Evolutionary conservation across 2,113 vertebrate species (phyloP), one percentile per base, ranked within the genome.

Genomic region (Oreochromis tanganicae): DNA sequence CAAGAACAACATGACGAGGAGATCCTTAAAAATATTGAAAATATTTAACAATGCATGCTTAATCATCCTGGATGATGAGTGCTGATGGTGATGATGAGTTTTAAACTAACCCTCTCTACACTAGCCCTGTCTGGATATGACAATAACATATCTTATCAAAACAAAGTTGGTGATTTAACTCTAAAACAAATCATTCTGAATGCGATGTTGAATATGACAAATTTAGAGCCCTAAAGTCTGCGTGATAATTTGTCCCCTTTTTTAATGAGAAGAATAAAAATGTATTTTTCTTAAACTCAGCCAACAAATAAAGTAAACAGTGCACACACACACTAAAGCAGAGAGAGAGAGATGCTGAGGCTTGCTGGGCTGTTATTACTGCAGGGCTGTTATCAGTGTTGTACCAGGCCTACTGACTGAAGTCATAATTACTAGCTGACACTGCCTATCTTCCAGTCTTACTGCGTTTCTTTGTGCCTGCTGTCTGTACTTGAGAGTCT

Each of bases 391-490:
- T 95, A 93, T 94, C 85, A 91, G 83, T 81, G 84, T 80, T 91
- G 66, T 10, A 83, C 21, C 2, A 6, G 87, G 68, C 83, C 13
- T 32, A 8, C n/a, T 85, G 85, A 85, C 66, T 89, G 87, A 91
- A 90, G 83, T 90, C 66, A 73, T 95, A 94, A 95, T 94, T 95
- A 88, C 61, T 56, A 82, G 84, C 75, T 93, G 93, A 90, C 91
- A 91, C 66, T 84, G 85, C 88, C 75, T 83, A 81, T 75, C 87
- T 93, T 85, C 87, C 89, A 88, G 63, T 84, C 78, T 50, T 38
- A 66, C 85, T 88, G 83, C 75, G 89, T 61, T 46, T 89, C 91
- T 94, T 92, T 94, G 90, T 92, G 87, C 61, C 63, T 71, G 36
- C 87, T 87, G 85, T 46, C 81, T 87, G 55, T 50, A 29, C 68